Conservation (phyloP, 2,113 vertebrate species). For the Nematolebias whitei region DNA sequence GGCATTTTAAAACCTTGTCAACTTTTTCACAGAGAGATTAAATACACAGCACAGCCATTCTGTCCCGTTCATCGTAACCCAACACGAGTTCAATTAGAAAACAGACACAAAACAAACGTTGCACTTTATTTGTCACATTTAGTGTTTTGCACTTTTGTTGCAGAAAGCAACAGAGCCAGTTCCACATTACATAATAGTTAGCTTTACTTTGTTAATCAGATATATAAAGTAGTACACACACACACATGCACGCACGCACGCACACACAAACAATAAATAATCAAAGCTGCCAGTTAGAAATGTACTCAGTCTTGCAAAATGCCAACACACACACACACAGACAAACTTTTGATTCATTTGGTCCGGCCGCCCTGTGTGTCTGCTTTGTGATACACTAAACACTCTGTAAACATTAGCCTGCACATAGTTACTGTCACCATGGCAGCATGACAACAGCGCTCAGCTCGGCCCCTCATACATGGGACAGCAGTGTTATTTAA, state of each 20-base stretch:
- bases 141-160: neutral
- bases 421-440: conserved; percentile 93
- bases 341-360: conserved; percentile 52
- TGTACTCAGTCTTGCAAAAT: conserved; percentile 22
- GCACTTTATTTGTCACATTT: conserved; percentile 3
- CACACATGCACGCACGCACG: conserved; percentile 6
- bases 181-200: neutral
- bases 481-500: conserved; percentile 87
- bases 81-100: conserved; percentile 45
- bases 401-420: conserved; percentile 88
- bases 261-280: conserved; percentile 5
- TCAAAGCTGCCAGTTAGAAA: conserved; percentile 40
- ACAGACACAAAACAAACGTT: neutral
- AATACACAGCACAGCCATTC: neutral
- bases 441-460: conserved; percentile 89
- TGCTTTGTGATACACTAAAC: conserved; percentile 87
- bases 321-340: conserved; percentile 35
- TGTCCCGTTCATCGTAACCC: conserved; percentile 22
- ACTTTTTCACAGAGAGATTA: neutral
- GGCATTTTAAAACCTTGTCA: conserved; percentile 14
- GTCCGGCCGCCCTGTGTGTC: conserved; percentile 45
- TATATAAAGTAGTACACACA: conserved; percentile 1
- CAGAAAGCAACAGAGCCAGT: neutral
- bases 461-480: conserved; percentile 84
- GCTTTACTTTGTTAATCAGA: conserved; percentile 16